A percentile compares a stretch with the other conserved stretches of the same genome.
Conservation (phyloP, 64 coral and sea anemone genomes). For the Pachyseris speciosa region DNA sequence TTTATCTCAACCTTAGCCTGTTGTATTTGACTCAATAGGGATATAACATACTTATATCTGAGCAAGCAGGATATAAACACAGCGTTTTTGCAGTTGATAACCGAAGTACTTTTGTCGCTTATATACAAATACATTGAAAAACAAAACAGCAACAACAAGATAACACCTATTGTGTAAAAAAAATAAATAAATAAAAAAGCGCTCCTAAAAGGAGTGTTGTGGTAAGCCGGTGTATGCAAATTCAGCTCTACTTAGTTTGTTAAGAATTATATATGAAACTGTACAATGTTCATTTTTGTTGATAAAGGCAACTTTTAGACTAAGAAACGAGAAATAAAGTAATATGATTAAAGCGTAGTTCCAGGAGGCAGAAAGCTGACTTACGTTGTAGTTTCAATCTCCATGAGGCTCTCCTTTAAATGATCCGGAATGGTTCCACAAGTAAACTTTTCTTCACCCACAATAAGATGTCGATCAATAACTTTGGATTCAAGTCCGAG, state of each 20-base stretch:
- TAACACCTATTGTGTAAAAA: neutral
- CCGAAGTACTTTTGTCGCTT: too few relatives aligned
- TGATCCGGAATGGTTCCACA: too few relatives aligned
- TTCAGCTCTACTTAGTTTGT: neutral
- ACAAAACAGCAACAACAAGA: neutral
- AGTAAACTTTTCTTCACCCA: too few relatives aligned
- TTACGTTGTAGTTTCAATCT: neutral
- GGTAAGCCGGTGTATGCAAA: neutral
- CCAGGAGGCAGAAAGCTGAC: neutral
- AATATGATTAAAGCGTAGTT: neutral
- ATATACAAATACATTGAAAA: too few relatives aligned
- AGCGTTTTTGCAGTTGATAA: neutral
- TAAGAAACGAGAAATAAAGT: neutral
- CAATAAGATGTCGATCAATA: too few relatives aligned
- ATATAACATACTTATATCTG: neutral
- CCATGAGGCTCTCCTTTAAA: neutral
- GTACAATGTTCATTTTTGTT: neutral
- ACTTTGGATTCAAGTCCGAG: too few relatives aligned
- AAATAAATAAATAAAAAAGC: too few relatives aligned
- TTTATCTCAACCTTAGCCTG: neutral
- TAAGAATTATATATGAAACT: neutral
- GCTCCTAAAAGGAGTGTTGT: neutral
- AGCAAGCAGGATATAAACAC: neutral
- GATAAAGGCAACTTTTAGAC: neutral
- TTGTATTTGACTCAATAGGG: neutral